Evolutionary conservation across 2,797 vertebrate species (phyloP).

Genomic region (Hydrocynus forskahlii): DNA sequence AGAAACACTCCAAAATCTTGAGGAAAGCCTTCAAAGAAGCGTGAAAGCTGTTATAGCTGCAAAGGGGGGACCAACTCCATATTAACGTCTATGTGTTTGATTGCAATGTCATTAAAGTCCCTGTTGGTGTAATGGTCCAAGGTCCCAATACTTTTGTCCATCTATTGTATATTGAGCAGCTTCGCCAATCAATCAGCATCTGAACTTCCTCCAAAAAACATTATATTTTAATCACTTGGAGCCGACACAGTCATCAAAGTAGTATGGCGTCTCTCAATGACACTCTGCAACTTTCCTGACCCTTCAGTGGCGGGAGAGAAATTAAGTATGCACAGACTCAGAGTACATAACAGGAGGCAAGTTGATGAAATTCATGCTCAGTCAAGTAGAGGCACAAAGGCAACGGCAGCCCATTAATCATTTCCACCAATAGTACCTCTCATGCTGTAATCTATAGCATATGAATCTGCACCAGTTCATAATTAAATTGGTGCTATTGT

Average conservation of each 20-base stretch:
- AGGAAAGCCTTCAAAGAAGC: no score
- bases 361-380: slow-evolving; percentile 53
- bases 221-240: slow-evolving; percentile 13
- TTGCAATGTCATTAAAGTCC: no score
- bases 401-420: slow-evolving; percentile 55
- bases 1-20: no score
- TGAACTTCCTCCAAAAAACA: not conserved
- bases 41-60: no score
- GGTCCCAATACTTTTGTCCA: no score
- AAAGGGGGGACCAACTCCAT: no score
- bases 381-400: slow-evolving; percentile 47
- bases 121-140: no score
- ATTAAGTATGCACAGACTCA: slow-evolving; percentile 52
- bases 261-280: slow-evolving; percentile 29
- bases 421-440: slow-evolving; percentile 44
- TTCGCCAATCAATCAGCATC: slow-evolving; percentile 1
- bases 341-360: slow-evolving; percentile 40
- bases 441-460: slow-evolving; percentile 42
- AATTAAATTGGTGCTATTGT: slow-evolving; percentile 54
- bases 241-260: slow-evolving; percentile 9
- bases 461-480: slow-evolving; percentile 55
- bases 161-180: not conserved
- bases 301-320: slow-evolving; percentile 31
- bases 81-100: no score
- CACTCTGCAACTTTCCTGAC: slow-evolving; percentile 39